phyloP scores from a whole-genome alignment of 2,113 vertebrate genomes.

The Dromaius novaehollandiae region DNA sequence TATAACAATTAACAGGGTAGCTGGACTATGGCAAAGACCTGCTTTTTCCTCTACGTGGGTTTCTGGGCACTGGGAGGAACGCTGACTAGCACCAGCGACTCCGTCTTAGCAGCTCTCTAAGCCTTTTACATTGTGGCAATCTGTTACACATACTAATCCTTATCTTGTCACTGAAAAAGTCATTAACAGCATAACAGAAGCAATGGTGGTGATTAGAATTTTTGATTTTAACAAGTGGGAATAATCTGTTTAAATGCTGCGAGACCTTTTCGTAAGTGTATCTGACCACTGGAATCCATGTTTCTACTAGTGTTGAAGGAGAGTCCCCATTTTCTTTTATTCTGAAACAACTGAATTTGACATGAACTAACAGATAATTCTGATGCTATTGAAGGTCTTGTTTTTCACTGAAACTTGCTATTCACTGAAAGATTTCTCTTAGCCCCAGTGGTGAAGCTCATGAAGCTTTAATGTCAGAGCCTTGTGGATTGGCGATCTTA shows the following conservation, averaged over 20 bases:
- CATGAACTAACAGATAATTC: neutral
- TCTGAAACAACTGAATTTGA: neutral
- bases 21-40: neutral
- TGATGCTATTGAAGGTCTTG: neutral
- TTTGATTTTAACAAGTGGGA: neutral
- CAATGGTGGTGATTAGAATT: neutral
- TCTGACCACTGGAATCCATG: neutral
- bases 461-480: neutral
- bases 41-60: neutral
- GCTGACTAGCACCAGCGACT: neutral
- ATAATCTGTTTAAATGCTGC: neutral
- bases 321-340: neutral
- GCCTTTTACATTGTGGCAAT: neutral
- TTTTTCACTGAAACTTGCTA: neutral
- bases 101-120: neutral
- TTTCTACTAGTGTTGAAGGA: neutral
- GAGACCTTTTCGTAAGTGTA: neutral
- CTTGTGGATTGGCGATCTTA: neutral
- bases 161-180: neutral
- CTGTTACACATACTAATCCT: neutral
- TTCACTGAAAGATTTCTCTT: neutral
- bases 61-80: neutral
- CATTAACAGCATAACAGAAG: neutral
- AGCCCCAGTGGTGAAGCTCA: neutral
- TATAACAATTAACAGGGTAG: neutral